Percentiles rank a stretch among this genome's conserved stretches.
These are phyloP conservation scores for Diuraphis noxia DNA, from an alignment of 1,140 invertebrate species.

Conservation along the genomic window DNA sequence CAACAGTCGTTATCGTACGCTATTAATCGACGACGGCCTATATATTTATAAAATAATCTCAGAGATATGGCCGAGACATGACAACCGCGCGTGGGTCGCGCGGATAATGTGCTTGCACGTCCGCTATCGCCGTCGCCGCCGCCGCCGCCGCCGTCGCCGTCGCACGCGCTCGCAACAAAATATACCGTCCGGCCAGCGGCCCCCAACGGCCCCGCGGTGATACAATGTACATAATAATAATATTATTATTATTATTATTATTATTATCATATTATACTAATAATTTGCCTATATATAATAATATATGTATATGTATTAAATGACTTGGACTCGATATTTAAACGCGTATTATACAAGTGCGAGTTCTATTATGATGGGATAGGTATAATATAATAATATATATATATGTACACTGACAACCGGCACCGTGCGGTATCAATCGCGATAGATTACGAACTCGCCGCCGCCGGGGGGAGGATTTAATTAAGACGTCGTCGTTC, in stretches of 20 bases:
- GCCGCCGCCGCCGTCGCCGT: too few species aligned
- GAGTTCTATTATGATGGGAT: background rate
- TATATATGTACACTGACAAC: constrained; percentile 1
- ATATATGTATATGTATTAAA: background rate
- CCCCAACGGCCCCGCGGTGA: background rate
- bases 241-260: too few species aligned
- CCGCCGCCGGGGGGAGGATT: constrained; percentile 35
- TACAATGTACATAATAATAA: background rate
- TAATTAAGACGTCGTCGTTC: constrained; percentile 28
- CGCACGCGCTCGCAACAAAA: constrained; percentile 18
- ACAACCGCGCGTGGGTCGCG: constrained; percentile 26
- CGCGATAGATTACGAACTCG: constrained; percentile 20
- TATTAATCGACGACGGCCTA: constrained; percentile 16
- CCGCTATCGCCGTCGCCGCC: background rate
- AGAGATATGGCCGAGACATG: background rate
- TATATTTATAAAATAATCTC: constrained; percentile 36
- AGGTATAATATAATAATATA: background rate
- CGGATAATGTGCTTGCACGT: constrained; percentile 27
- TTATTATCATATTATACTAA: too few species aligned
- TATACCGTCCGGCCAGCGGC: background rate
- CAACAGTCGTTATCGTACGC: background rate
- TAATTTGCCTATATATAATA: too few species aligned
- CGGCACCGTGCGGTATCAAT: constrained; percentile 32
- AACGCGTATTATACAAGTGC: too few species aligned
- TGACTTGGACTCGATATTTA: background rate